Conservation (phyloP, 1,140 invertebrate species). For the Camponotus floridanus region DNA sequence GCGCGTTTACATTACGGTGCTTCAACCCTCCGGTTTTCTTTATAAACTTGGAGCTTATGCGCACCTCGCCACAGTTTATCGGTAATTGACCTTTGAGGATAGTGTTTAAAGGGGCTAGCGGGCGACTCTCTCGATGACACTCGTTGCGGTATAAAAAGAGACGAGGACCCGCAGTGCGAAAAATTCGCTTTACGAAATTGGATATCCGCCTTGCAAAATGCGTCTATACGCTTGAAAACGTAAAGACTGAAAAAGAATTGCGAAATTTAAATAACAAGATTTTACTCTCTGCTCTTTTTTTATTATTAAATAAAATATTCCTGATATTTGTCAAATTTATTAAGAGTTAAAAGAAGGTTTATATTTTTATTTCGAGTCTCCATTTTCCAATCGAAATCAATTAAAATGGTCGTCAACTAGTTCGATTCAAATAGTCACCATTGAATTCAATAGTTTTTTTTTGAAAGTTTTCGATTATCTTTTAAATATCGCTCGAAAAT, state of each 20-base stretch:
- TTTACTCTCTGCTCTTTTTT: neutral
- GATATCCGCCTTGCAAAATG: conserved; percentile 18
- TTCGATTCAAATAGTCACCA: neutral
- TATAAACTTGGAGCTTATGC: conserved; percentile 58
- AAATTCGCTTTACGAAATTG: conserved; percentile 33
- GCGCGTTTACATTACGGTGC: conserved; percentile 65
- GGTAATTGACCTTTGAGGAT: conserved; percentile 69
- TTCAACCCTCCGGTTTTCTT: conserved; percentile 55
- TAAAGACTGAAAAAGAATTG: neutral
- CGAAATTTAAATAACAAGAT: neutral
- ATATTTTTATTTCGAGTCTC: neutral
- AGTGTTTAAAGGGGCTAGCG: conserved; percentile 30
- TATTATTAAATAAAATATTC: neutral
- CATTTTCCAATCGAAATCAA: neutral
- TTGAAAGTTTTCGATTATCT: neutral
- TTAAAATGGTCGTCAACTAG: too few species aligned
- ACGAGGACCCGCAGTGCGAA: neutral
- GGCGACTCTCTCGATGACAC: neutral
- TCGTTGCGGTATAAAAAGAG: conserved; percentile 40
- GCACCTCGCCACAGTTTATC: conserved; percentile 62
- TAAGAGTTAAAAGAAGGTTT: neutral
- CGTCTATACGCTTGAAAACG: neutral
- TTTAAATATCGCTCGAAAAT: neutral
- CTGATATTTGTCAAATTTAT: neutral
- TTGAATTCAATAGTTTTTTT: neutral